These are phyloP conservation scores for Drosophila burlai DNA, from an alignment of 1,140 invertebrate species.

Conservation along the genomic window DNA sequence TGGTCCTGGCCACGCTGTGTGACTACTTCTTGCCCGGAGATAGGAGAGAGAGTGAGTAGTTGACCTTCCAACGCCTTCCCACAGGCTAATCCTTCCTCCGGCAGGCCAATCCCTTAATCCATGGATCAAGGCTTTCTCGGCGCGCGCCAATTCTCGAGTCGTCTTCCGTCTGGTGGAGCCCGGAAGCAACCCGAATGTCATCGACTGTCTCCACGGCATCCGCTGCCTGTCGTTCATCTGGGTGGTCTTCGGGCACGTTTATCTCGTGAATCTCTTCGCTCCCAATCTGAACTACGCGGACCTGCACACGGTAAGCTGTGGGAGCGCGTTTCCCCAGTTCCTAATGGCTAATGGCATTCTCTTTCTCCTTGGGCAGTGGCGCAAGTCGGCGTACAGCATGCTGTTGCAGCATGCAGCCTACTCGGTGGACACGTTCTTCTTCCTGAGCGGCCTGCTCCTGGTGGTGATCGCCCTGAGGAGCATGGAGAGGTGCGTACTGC, in stretches of 20 bases:
- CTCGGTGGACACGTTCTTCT: constrained; percentile 97
- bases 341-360: background rate
- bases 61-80: too few species aligned
- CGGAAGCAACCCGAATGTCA: constrained; percentile 61
- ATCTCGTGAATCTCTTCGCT: constrained; percentile 44
- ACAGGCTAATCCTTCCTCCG: background rate
- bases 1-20: constrained; percentile 41
- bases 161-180: constrained; percentile 43
- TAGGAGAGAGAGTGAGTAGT: constrained; percentile 44
- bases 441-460: constrained; percentile 89
- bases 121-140: constrained; percentile 51
- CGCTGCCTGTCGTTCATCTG: constrained; percentile 88
- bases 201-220: constrained; percentile 86
- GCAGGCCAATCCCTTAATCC: constrained; percentile 31
- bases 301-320: constrained; percentile 6
- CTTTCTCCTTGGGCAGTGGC: constrained; percentile 48
- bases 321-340: background rate
- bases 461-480: constrained; percentile 88
- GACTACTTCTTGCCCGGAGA: constrained; percentile 47
- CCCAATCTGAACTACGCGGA: constrained; percentile 67
- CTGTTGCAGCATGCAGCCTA: constrained; percentile 88
- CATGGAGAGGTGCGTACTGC: constrained; percentile 87
- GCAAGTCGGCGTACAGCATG: constrained; percentile 86
- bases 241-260: constrained; percentile 88
- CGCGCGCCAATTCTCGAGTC: constrained; percentile 45